Evolutionary conservation across 2,888 invertebrate species (phyloP), one percentile per base, ranked within the genome.

Genomic region (Napeogenes sylphis): DNA sequence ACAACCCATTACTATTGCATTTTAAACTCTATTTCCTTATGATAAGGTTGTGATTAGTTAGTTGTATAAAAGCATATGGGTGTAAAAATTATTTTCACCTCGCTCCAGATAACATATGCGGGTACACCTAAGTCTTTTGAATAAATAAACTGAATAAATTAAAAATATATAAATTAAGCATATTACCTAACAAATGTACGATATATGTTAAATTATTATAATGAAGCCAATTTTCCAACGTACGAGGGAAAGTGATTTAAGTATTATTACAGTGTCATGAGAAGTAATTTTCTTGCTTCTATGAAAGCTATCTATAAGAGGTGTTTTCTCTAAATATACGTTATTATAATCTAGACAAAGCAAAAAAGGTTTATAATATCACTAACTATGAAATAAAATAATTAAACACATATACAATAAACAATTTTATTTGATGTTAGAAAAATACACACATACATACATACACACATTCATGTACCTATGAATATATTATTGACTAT

Each of bases 251-350:
- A 68, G 68, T 66, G 64, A 63, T 66, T 55, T 56, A 62, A 63
- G 65, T 46, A 51, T 54, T 45, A 57, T 57, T 57, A 63, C 35
- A 53, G 56, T 56, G 61, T 59, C 66, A 66, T 65, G 67, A 64
- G 70, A 70, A 51, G 71, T 70, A 68, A 68, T 71, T 72, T 72
- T 71, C 69, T 69, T 65, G 64, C 60, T 71, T 71, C 67, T 73
- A 76, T 73, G 79, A 79, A 79, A 79, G 79, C 74, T 68, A 68
- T 67, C 63, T 69, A 65, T 62, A 30, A 51, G 30, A 30, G 3
- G 30, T 30, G 30, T 30, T 51, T 30, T 51, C 51, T 14, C 47
- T 47, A 5, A 21, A 47, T 47, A 8, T 21, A 30, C 51, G 3
- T 8, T 2, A 10, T 42, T 42, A 12, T 12, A 42, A 4, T 5